Conservation (phyloP, 64 coral and sea anemone genomes). For the Stichodactyla helianthus region DNA sequence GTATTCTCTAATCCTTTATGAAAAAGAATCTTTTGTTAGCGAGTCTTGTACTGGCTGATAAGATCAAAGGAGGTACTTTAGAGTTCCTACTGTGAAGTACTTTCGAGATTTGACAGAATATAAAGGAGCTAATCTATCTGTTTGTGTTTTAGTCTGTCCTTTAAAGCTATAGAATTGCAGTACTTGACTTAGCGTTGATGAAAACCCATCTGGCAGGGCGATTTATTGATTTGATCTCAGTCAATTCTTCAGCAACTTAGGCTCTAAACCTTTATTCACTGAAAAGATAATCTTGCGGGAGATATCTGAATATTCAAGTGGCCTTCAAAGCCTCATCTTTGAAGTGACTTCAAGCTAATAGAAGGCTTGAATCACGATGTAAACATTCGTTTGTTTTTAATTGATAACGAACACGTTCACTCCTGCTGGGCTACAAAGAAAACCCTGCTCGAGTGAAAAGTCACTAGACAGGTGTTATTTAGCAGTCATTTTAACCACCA, state of each 20-base stretch:
- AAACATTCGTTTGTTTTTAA: slow-evolving; percentile 5
- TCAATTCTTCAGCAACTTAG: no score
- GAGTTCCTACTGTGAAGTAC: neutral
- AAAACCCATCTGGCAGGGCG: neutral
- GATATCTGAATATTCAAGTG: no score
- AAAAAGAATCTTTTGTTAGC: neutral
- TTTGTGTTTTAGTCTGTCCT: neutral
- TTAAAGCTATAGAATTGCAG: neutral
- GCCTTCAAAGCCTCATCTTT: no score
- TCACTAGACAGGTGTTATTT: neutral
- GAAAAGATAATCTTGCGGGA: no score
- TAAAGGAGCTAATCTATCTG: neutral
- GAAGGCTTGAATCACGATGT: neutral
- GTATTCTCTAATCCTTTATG: neutral
- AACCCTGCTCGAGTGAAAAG: neutral
- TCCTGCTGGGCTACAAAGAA: neutral
- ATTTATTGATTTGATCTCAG: no score
- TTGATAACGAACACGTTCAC: slow-evolving; percentile 12
- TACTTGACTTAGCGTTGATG: neutral
- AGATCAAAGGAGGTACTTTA: slow-evolving; percentile 6
- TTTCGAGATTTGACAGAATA: neutral
- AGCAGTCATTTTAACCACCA: neutral
- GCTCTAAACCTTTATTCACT: no score
- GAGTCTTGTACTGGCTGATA: neutral
- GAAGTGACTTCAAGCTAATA: neutral